Conservation (phyloP, 2,888 invertebrate genomes). For the Pterostichus niger region DNA sequence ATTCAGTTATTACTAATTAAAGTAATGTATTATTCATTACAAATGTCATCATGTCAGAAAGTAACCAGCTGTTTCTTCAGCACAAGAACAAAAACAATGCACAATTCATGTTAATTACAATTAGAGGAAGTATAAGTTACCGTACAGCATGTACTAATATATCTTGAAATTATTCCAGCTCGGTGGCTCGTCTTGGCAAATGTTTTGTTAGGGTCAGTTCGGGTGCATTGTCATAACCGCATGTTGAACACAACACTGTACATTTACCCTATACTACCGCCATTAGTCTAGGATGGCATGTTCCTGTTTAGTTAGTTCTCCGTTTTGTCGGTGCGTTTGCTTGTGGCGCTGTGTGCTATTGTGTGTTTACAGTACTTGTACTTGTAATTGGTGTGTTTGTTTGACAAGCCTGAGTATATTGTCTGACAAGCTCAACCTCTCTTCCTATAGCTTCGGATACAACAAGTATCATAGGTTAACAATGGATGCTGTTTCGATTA, state of each 20-base stretch:
- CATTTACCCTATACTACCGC: neutral
- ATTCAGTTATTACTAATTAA: no score
- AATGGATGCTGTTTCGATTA: conserved; percentile 6
- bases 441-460: conserved; percentile 17
- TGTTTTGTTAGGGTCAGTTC: conserved; percentile 42
- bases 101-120: conserved; percentile 19
- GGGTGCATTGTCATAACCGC: conserved; percentile 32
- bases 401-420: conserved; percentile 56
- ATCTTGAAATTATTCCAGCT: conserved; percentile 37
- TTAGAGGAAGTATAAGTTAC: neutral
- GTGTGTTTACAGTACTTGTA: conserved; percentile 62
- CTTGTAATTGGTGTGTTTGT: conserved; percentile 64
- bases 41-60: neutral
- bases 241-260: neutral
- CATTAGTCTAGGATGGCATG: conserved; percentile 11
- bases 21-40: no score
- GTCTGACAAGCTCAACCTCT: conserved; percentile 35
- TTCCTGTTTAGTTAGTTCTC: conserved; percentile 42
- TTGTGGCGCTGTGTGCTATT: conserved; percentile 56
- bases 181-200: conserved; percentile 35
- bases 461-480: conserved; percentile 38
- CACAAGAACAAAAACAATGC: conserved; percentile 1
- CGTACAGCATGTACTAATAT: neutral
- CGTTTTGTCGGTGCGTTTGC: conserved; percentile 38
- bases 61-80: neutral